phyloP scores from a whole-genome alignment of 2,888 invertebrate species.

The Aricia artaxerxes region DNA sequence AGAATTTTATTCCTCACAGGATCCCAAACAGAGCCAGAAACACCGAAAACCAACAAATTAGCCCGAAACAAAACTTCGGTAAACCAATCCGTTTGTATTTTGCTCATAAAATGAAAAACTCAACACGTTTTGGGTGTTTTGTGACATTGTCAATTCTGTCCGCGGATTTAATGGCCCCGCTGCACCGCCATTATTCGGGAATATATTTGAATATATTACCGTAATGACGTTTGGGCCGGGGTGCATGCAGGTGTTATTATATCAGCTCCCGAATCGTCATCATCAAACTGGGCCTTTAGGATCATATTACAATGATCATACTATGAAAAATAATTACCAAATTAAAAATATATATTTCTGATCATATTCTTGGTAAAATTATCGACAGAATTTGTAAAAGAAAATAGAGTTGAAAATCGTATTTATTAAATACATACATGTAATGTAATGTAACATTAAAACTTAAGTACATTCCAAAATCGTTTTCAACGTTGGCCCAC shows the following conservation, averaged over 20 bases:
- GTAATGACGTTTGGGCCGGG: slow-evolving; percentile 56
- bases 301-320: too few relatives aligned
- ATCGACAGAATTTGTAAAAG: too few relatives aligned
- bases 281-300: neutral
- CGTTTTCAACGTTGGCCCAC: neutral
- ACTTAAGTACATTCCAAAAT: neutral
- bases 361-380: too few relatives aligned
- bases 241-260: slow-evolving; percentile 63
- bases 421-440: too few relatives aligned
- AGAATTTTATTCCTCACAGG: neutral
- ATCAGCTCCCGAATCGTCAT: slow-evolving; percentile 18
- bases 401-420: too few relatives aligned
- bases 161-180: slow-evolving; percentile 42
- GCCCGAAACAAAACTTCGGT: neutral
- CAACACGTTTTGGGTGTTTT: slow-evolving; percentile 35
- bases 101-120: slow-evolving; percentile 14
- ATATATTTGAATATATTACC: slow-evolving; percentile 73
- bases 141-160: slow-evolving; percentile 39
- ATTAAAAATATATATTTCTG: too few relatives aligned
- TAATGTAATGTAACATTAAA: neutral
- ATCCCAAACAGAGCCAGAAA: neutral
- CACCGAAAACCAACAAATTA: neutral
- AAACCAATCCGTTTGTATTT: neutral
- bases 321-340: too few relatives aligned
- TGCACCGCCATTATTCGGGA: slow-evolving; percentile 51